Conservation (phyloP, 1,140 invertebrate species). For the Drosophila jambulina region DNA sequence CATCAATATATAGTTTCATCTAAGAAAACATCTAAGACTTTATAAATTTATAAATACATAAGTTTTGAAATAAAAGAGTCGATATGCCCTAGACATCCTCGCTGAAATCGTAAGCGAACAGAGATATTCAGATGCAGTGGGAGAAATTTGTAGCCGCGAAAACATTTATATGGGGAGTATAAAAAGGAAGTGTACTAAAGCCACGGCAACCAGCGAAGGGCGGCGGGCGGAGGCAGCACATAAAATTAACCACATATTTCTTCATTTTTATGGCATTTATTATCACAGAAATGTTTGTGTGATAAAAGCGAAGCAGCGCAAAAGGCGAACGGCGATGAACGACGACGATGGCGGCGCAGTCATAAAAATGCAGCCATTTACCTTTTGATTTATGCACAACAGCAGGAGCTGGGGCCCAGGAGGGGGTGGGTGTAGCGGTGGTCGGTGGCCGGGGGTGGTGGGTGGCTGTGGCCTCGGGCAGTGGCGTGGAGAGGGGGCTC, state of each 20-base stretch:
- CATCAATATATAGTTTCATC: not conserved
- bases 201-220: conserved; percentile 6
- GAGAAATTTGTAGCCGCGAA: conserved; percentile 77
- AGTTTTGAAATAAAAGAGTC: not conserved
- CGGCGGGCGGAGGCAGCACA: conserved; percentile 53
- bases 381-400: conserved; percentile 82
- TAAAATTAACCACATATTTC: conserved; percentile 84
- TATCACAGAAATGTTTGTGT: conserved; percentile 84
- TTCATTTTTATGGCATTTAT: conserved; percentile 84
- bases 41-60: not conserved
- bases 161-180: conserved; percentile 78
- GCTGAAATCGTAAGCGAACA: conserved; percentile 28
- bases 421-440: not conserved
- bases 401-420: conserved; percentile 22
- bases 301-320: conserved; percentile 77
- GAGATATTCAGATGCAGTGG: conserved; percentile 40
- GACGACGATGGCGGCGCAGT: conserved; percentile 70
- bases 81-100: conserved; percentile 25
- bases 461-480: conserved; percentile 7
- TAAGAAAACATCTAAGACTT: not conserved
- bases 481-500: not conserved
- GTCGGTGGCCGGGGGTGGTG: not conserved
- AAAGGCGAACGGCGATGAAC: conserved; percentile 75
- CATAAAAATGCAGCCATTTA: conserved; percentile 84
- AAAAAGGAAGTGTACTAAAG: conserved; percentile 65